Evolutionary conservation across 2,797 vertebrate genomes (phyloP).

Genomic region (Knipowitschia caucasica): DNA sequence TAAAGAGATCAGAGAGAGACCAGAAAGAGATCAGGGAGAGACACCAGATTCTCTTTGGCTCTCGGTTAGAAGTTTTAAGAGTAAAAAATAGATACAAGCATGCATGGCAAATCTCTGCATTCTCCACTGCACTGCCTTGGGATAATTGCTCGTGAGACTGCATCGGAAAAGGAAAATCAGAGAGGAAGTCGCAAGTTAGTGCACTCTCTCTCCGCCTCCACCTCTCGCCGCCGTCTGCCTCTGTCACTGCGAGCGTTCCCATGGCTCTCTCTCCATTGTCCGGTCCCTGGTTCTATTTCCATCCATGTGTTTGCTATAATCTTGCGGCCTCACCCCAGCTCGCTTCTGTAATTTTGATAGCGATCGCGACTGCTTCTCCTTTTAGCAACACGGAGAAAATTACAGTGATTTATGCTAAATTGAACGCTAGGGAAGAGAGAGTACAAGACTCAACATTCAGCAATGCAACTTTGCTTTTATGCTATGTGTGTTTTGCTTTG

Average conservation of each 20-base stretch:
- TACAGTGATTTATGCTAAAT: slow-evolving; percentile 73
- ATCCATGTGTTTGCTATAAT: slow-evolving; percentile 66
- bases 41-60: too few relatives aligned
- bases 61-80: too few relatives aligned
- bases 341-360: slow-evolving; percentile 66
- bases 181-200: slow-evolving; percentile 53
- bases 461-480: slow-evolving; percentile 52
- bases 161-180: slow-evolving; percentile 67
- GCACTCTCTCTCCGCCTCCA: slow-evolving; percentile 59
- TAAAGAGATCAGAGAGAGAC: too few relatives aligned
- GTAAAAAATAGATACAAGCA: too few relatives aligned
- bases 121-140: too few relatives aligned
- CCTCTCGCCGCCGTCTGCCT: slow-evolving; percentile 41
- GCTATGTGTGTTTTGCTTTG: slow-evolving; percentile 35
- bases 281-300: slow-evolving; percentile 65
- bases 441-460: slow-evolving; percentile 54
- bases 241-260: slow-evolving; percentile 32
- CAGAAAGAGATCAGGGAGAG: too few relatives aligned
- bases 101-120: too few relatives aligned
- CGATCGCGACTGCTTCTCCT: slow-evolving; percentile 58
- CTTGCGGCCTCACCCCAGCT: slow-evolving; percentile 63
- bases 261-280: slow-evolving; percentile 64
- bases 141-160: slow-evolving; percentile 11
- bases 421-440: slow-evolving; percentile 57
- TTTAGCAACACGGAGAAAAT: slow-evolving; percentile 71